phyloP scores from a whole-genome alignment of 2,797 vertebrate genomes.

The Lepilemur ruficaudatus region DNA sequence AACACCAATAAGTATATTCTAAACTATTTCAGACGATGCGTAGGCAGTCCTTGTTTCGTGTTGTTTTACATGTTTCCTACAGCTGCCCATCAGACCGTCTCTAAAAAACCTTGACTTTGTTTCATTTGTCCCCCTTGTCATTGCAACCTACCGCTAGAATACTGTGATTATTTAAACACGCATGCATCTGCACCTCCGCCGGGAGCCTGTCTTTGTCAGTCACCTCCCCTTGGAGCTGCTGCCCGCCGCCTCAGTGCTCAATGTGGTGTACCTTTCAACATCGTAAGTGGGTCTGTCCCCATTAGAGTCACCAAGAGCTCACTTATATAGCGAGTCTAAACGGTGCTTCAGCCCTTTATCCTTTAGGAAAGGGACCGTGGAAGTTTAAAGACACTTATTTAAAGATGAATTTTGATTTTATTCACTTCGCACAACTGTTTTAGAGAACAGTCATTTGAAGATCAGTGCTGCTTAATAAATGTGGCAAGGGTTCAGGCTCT shows the following conservation, averaged over 20 bases:
- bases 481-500: conserved; percentile 23
- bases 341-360: not conserved
- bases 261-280: not conserved
- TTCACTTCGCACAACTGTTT: conserved; percentile 38
- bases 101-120: not conserved
- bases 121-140: not conserved
- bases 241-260: not conserved
- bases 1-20: not conserved
- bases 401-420: conserved; percentile 40
- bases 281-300: not conserved
- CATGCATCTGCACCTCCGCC: too few relatives aligned
- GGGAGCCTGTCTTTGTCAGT: not conserved
- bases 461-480: conserved; percentile 48
- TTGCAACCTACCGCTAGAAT: not conserved
- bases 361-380: not conserved
- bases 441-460: conserved; percentile 3
- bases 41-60: not conserved
- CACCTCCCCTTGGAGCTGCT: not conserved
- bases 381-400: conserved; percentile 48
- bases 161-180: not conserved
- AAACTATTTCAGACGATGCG: not conserved
- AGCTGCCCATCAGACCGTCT: not conserved
- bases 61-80: not conserved
- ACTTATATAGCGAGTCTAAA: not conserved
- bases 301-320: not conserved